Conservation (phyloP, 2,888 invertebrate species). For the Drosophila meridionalis region DNA sequence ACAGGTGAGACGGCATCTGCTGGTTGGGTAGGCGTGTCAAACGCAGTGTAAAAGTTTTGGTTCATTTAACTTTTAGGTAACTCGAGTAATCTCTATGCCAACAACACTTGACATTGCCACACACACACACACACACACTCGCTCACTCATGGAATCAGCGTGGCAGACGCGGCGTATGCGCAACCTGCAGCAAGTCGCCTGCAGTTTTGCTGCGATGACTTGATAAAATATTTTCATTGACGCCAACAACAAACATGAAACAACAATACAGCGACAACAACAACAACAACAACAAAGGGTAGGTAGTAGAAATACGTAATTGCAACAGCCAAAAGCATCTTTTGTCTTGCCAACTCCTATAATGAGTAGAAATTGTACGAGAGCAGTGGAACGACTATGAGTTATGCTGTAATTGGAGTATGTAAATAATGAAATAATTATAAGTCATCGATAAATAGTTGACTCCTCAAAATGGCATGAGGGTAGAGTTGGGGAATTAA, state of each 20-base stretch:
- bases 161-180: slow-evolving; percentile 47
- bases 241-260: slow-evolving; percentile 34
- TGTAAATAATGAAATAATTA: not conserved
- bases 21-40: slow-evolving; percentile 48
- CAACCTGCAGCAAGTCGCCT: slow-evolving; percentile 46
- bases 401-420: not conserved
- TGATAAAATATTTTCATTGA: slow-evolving; percentile 72
- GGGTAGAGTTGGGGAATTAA: too few relatives aligned
- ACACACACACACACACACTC: not conserved
- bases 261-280: slow-evolving; percentile 26
- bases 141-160: not conserved
- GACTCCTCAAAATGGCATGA: too few relatives aligned
- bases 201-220: slow-evolving; percentile 55
- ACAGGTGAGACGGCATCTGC: not conserved
- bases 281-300: slow-evolving; percentile 11
- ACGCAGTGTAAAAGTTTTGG: slow-evolving; percentile 61
- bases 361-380: not conserved
- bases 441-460: not conserved
- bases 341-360: slow-evolving; percentile 56
- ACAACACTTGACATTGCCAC: slow-evolving; percentile 55
- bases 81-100: slow-evolving; percentile 32
- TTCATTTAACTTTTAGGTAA: slow-evolving; percentile 66
- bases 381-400: not conserved
- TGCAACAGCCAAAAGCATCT: slow-evolving; percentile 21
- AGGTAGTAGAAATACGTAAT: slow-evolving; percentile 4